Base-by-base conservation (phyloP, 2,888 invertebrate genomes). In the Embidobia sp. region DNA sequence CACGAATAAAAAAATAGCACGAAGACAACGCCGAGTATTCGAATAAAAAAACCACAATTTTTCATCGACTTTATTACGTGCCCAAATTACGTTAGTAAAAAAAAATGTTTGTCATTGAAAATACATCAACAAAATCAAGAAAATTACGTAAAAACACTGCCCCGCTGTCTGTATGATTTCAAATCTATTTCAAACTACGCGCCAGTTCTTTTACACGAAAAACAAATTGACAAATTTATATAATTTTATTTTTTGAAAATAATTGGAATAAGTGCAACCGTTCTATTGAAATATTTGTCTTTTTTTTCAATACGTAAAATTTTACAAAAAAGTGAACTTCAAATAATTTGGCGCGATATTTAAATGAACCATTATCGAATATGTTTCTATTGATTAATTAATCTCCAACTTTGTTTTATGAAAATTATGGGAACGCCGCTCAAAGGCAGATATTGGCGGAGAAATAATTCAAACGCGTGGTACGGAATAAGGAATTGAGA, bases 401-500 rank as follows among this genome's bases (percentile, higher is more conserved):
- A 7, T 37, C 27, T 26, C 5, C 19, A 10, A n/a, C n/a, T 59
- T 46, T 18, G 15, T 59, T 8, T 10, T 35, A 13, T 15, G 3
- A 37, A 49, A 48, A 48, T 48, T 35, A 11, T 5, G 22, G 33
- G 16, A 26, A 37, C 11, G n/a, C 4, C 3, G 27, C 37, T 48
- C 13, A 27, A 53, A 46, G 18, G 19, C 29, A 46, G 37, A 55
- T 57, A 57, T 49, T 48, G 67, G 67, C 37, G n/a, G 35, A 18
- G 55, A 53, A 46, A 67, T 57, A 57, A 67, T 67, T 48, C 40
- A 67, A 55, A 57, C 55, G 66, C 22, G 37, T 22, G 48, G 44
- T 16, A 15, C 57, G 40, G 48, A 48, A 57, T 57, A 55, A 48
- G 67, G 57, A 48, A 57, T 67, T 37, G 63, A 29, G 55, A 49